Conservation (phyloP, 2,888 invertebrate genomes). For the Rhyacophila evoluta region DNA sequence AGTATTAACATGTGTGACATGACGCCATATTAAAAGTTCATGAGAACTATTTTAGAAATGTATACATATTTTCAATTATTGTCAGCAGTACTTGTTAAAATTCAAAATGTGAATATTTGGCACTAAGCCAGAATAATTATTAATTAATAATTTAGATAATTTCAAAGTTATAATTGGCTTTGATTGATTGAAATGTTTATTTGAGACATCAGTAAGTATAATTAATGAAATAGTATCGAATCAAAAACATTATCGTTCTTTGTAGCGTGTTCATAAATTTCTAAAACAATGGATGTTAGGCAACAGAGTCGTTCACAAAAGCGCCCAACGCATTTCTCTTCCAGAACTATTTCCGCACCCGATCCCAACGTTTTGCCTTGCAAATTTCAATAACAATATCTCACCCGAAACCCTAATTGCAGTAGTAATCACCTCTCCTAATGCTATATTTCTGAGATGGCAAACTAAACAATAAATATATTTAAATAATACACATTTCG, state of each 20-base stretch:
- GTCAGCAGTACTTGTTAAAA: too few relatives aligned
- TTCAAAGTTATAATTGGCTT: too few relatives aligned
- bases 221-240: not conserved
- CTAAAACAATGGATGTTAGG: not conserved
- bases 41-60: too few relatives aligned
- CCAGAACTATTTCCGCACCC: conserved; percentile 1
- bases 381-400: conserved; percentile 22
- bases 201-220: too few relatives aligned
- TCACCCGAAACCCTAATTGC: conserved; percentile 18
- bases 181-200: too few relatives aligned
- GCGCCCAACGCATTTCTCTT: conserved; percentile 14
- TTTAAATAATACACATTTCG: too few relatives aligned
- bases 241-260: conserved; percentile 3
- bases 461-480: not conserved
- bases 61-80: too few relatives aligned
- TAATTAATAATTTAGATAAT: too few relatives aligned
- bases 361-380: conserved; percentile 1
- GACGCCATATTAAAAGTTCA: too few relatives aligned
- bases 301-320: conserved; percentile 11
- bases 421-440: conserved; percentile 5
- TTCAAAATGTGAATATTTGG: too few relatives aligned
- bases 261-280: not conserved
- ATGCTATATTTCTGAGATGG: not conserved
- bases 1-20: too few relatives aligned
- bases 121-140: too few relatives aligned